Base-by-base conservation (phyloP, 2,113 vertebrate genomes). In the Anoura caudifer region DNA sequence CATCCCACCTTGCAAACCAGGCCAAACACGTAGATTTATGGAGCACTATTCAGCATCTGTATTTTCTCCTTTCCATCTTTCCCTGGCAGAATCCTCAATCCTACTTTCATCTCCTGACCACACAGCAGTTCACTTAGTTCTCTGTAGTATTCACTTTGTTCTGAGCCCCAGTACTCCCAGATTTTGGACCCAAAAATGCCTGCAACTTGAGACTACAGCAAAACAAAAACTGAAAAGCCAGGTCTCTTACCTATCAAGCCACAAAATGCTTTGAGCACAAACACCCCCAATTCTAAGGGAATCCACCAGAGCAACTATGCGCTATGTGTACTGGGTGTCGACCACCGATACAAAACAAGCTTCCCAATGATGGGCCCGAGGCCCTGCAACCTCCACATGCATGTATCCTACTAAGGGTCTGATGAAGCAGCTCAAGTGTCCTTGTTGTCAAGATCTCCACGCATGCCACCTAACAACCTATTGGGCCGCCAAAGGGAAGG, bases 271-370 rank as follows among this genome's bases (percentile, higher is more conserved):
- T 36, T 72, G 52, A 75, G 52, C 33, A 22, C 9, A 12, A 38
- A 81, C 7, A 10, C 13, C 54, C 63, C 16, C 43, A 56, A 4
- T 10, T 43, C 47, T 50, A 75, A 52, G 24, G 54, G 24, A 81
- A 52, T 26, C 24, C 61, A 61, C 17, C 20, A n/a, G 28, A 12
- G 17, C 5, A 11, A 36, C 38, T 2, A 7, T 0, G 9, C 2
- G 7, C 33, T 45, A 20, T 22, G 26, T 22, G 89, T 6, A 31
- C 24, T 63, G 56, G 31, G 2, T n/a, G 15, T 22, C 12, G 2
- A 22, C 45, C 65, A 59, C 4, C 0, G 8, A 28, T 5, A 41
- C 43, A 81, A 33, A 86, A 45, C 15, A 14, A 69, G 17, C 73
- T 56, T 73, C 45, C n/a, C 11, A 31, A 16, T 3, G 11, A 54